phyloP scores from a whole-genome alignment of 2,797 vertebrate genomes.

The Falco concolor region DNA sequence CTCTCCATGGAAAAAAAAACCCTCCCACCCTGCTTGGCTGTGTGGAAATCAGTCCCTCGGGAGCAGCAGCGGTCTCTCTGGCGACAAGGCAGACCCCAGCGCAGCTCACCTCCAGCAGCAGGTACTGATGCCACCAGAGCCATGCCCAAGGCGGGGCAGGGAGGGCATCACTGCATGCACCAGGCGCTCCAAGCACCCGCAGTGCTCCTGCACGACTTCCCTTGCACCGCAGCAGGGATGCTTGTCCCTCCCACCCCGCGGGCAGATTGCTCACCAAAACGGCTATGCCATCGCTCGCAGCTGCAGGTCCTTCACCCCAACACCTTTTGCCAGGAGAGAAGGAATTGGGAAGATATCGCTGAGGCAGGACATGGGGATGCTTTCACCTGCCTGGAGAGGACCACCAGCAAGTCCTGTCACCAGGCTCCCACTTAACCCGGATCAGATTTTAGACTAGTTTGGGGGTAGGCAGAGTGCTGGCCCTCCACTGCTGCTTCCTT shows the following conservation, averaged over 20 bases:
- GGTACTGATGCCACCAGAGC: no score
- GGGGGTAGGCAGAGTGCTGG: accelerated
- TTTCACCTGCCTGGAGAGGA: background rate
- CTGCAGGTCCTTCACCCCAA: background rate
- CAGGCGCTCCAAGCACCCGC: background rate
- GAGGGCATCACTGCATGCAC: background rate
- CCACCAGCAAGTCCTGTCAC: background rate
- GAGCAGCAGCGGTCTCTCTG: background rate
- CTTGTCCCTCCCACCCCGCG: accelerated
- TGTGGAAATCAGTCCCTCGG: background rate
- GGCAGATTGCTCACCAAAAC: no score
- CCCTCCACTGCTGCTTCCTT: background rate
- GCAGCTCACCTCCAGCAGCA: background rate
- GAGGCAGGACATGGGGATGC: no score
- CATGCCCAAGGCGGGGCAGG: background rate
- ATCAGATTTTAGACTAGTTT: accelerated
- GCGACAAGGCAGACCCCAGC: background rate
- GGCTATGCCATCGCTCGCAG: accelerated
- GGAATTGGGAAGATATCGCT: accelerated
- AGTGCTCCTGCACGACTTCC: background rate
- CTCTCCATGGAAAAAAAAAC: accelerated
- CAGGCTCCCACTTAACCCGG: background rate
- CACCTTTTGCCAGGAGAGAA: accelerated
- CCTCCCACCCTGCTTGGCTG: accelerated
- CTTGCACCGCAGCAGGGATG: accelerated